Conservation (phyloP, 1,140 invertebrate genomes). For the Penaeus japonicus region DNA sequence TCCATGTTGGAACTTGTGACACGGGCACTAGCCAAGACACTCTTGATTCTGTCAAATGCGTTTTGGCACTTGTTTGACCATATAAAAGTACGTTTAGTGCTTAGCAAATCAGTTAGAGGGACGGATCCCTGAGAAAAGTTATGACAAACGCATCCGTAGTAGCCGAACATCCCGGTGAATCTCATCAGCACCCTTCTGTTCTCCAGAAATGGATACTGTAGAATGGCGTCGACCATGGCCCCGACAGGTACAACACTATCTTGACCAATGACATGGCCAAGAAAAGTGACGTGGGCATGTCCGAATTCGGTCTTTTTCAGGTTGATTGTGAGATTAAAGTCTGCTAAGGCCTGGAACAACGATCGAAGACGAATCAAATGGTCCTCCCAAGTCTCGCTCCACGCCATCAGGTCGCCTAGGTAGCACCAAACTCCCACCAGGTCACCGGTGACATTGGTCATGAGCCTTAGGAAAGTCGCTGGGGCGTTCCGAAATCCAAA, state of each 20-base stretch:
- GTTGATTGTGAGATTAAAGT: not conserved
- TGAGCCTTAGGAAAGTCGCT: not conserved
- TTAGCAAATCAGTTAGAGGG: not conserved
- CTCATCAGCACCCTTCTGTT: no score
- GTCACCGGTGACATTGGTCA: not conserved
- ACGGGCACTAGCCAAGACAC: no score
- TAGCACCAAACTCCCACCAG: not conserved
- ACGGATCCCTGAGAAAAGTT: no score
- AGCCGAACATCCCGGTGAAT: no score
- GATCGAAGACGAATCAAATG: not conserved
- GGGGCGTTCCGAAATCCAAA: not conserved
- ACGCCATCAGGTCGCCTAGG: not conserved
- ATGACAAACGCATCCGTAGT: no score
- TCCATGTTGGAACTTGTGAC: no score
- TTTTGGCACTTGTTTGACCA: not conserved
- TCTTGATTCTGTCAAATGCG: no score
- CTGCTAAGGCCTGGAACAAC: not conserved
- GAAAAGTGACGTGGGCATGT: not conserved
- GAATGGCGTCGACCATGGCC: no score
- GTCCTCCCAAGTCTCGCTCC: not conserved
- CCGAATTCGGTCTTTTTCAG: not conserved
- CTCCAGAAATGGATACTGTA: no score
- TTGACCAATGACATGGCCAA: not conserved
- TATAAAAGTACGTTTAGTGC: not conserved
- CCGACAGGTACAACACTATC: not conserved